Conservation (phyloP, 1,140 invertebrate genomes). For the Cyphomyrmex costatus region DNA sequence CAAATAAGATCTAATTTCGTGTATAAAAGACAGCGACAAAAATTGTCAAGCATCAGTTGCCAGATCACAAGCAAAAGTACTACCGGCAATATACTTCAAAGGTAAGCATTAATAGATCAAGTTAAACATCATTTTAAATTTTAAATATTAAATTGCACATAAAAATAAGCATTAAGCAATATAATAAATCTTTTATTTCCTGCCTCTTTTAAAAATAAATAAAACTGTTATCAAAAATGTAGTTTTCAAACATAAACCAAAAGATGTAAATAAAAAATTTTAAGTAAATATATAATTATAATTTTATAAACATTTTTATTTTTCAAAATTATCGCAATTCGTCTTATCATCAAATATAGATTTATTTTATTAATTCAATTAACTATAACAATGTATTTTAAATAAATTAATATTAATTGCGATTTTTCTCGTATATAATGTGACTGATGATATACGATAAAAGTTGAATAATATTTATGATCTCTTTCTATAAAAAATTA, state of each 20-base stretch:
- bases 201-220: not conserved
- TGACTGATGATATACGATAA: not conserved
- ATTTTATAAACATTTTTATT: not conserved
- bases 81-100: not conserved
- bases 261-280: not conserved
- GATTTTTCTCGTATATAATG: not conserved
- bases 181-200: not conserved
- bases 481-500: not conserved
- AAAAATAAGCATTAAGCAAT: not conserved
- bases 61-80: slow-evolving; percentile 4
- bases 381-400: slow-evolving; percentile 7
- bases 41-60: slow-evolving; percentile 31
- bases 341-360: not conserved
- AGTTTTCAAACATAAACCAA: not conserved
- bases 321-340: not conserved
- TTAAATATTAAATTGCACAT: not conserved
- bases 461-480: slow-evolving; percentile 27
- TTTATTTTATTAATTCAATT: slow-evolving; percentile 1
- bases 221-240: not conserved
- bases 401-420: not conserved
- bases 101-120: slow-evolving; percentile 20
- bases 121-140: not conserved
- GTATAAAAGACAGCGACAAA: slow-evolving; percentile 32
- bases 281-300: not conserved
- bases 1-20: slow-evolving; percentile 39